Evolutionary conservation across 1,140 invertebrate species (phyloP).

Genomic region (Theocolax elegans): DNA sequence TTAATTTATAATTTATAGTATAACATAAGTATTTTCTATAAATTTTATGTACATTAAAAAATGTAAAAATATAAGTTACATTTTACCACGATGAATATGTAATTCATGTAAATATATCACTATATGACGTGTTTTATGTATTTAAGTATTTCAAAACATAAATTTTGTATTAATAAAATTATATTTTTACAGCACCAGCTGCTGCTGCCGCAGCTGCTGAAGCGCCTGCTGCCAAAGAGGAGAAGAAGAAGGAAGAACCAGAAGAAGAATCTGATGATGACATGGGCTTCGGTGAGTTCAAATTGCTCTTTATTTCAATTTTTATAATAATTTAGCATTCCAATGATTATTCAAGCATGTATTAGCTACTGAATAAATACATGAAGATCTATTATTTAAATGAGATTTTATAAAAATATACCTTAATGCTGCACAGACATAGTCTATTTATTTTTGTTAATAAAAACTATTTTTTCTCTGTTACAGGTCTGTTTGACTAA

Average conservation of each 20-base stretch:
- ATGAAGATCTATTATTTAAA: constrained; percentile 62
- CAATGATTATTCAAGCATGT: constrained; percentile 67
- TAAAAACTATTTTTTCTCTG: constrained; percentile 54
- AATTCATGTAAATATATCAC: no score
- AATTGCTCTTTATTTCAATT: constrained; percentile 41
- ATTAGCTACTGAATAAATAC: constrained; percentile 69
- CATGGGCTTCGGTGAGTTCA: constrained; percentile 89
- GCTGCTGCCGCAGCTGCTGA: constrained; percentile 76
- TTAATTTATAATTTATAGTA: no score
- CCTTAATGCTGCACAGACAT: not conserved
- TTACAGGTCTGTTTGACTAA: constrained; percentile 82
- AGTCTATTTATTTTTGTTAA: constrained; percentile 28
- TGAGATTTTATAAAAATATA: constrained; percentile 54
- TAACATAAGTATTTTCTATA: no score
- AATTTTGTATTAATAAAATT: no score
- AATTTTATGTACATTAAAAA: no score
- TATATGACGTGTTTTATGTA: no score
- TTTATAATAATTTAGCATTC: constrained; percentile 38
- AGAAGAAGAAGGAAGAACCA: constrained; percentile 87
- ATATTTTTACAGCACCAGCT: constrained; percentile 68
- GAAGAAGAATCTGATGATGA: constrained; percentile 91
- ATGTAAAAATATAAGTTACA: no score
- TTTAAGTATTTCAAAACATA: no score
- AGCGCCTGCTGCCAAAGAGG: constrained; percentile 75
- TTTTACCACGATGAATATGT: no score